These are phyloP conservation scores for Ceyx cyanopectus DNA, from an alignment of 2,113 vertebrate species.

Conservation along the genomic window DNA sequence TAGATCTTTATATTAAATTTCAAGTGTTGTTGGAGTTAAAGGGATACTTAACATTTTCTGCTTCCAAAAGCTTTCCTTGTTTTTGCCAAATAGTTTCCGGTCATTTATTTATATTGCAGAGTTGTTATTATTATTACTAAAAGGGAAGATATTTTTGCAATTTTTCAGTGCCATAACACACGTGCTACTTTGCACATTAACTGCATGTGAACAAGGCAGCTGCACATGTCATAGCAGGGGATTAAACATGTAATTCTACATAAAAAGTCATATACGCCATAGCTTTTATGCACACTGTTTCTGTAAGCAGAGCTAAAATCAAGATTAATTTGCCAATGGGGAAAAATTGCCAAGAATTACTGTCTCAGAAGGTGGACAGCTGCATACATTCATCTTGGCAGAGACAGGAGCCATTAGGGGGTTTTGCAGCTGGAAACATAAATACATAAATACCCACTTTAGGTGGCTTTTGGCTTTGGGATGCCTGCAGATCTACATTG, in stretches of 20 bases:
- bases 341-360: background rate
- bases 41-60: background rate
- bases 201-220: background rate
- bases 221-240: background rate
- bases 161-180: background rate
- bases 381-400: background rate
- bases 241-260: background rate
- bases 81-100: background rate
- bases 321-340: background rate
- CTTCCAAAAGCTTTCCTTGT: background rate
- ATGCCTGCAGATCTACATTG: background rate
- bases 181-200: background rate
- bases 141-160: background rate
- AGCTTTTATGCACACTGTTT: background rate
- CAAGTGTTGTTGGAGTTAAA: background rate
- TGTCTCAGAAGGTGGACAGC: background rate
- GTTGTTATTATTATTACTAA: background rate
- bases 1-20: background rate
- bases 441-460: background rate
- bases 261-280: background rate
- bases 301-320: background rate
- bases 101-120: background rate
- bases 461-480: background rate
- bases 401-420: background rate
- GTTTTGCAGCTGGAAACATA: background rate